Evolutionary conservation across 1,140 invertebrate genomes (phyloP).

Genomic region (Lucilia sericata): DNA sequence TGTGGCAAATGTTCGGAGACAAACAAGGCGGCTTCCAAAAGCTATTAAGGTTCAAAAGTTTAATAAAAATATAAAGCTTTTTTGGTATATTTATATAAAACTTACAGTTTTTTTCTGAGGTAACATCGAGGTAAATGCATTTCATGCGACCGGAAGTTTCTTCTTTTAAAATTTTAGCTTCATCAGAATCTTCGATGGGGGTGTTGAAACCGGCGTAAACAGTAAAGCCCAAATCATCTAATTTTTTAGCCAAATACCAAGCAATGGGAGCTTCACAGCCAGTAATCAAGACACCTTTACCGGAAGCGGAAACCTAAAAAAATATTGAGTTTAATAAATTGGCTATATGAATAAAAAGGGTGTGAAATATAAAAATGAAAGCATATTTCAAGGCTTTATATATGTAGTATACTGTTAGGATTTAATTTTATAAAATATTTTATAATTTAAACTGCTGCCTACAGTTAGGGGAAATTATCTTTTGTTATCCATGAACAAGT

Average conservation of each 20-base stretch:
- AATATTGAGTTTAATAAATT: neutral
- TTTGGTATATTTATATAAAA: neutral
- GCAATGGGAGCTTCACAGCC: conserved; percentile 86
- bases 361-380: no score
- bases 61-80: conserved; percentile 46
- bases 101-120: conserved; percentile 76
- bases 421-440: no score
- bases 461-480: no score
- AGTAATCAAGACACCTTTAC: conserved; percentile 86
- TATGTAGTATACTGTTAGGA: no score
- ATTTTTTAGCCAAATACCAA: conserved; percentile 78
- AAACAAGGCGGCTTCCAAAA: conserved; percentile 79
- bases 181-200: conserved; percentile 74
- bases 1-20: conserved; percentile 79
- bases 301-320: conserved; percentile 78
- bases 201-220: conserved; percentile 83
- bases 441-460: no score
- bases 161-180: conserved; percentile 79
- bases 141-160: conserved; percentile 81
- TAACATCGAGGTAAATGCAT: conserved; percentile 79
- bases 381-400: no score
- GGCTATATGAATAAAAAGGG: no score
- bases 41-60: conserved; percentile 68
- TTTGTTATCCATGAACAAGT: no score
- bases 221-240: conserved; percentile 85